Evolutionary conservation across 2,888 invertebrate species (phyloP).

Genomic region (Spicauda simplicius): DNA sequence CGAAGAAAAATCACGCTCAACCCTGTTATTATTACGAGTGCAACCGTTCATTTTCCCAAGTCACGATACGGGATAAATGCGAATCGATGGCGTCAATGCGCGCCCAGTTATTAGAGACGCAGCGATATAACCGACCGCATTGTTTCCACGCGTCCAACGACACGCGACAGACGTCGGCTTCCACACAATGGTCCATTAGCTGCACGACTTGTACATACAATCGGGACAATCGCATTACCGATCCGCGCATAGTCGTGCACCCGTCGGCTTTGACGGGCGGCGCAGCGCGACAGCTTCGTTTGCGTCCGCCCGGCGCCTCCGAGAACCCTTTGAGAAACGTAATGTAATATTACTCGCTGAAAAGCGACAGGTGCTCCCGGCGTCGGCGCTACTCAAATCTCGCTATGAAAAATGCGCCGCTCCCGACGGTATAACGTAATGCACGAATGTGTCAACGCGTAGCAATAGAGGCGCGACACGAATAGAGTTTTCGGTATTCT

Average conservation of each 20-base stretch:
- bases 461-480: constrained; percentile 50
- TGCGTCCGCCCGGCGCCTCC: constrained; percentile 40
- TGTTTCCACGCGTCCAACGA: constrained; percentile 11
- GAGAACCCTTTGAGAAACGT: constrained; percentile 61
- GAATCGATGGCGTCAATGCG: constrained; percentile 9
- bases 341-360: constrained; percentile 74
- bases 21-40: constrained; percentile 18
- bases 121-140: constrained; percentile 6
- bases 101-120: neutral
- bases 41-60: constrained; percentile 10
- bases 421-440: constrained; percentile 70
- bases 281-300: constrained; percentile 48
- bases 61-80: constrained; percentile 8
- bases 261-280: constrained; percentile 49
- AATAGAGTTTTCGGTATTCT: constrained; percentile 66
- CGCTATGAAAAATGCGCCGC: constrained; percentile 76
- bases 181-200: constrained; percentile 25
- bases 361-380: constrained; percentile 70
- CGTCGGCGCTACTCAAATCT: constrained; percentile 62
- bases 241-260: constrained; percentile 2
- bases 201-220: constrained; percentile 5
- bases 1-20: constrained; percentile 17
- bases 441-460: constrained; percentile 72
- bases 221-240: constrained; percentile 10
- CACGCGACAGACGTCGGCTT: constrained; percentile 19